Conservation (phyloP, 2,113 vertebrate genomes). For the Anser brachyrhynchus region DNA sequence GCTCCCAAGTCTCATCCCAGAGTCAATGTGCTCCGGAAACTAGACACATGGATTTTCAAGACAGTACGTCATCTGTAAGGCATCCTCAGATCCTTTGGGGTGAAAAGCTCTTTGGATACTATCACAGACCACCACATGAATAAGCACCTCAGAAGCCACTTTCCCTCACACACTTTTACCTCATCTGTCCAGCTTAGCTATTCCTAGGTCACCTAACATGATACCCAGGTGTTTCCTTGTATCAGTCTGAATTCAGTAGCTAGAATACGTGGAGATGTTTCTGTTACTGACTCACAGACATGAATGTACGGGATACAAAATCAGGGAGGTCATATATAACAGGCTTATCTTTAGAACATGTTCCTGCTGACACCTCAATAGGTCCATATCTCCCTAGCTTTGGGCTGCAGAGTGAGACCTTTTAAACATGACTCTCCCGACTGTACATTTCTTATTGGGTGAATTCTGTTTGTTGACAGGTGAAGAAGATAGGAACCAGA, state of each 20-base stretch:
- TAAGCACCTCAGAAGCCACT: not conserved
- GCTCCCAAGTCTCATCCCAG: not conserved
- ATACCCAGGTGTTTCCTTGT: conserved; percentile 6
- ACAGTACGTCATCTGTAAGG: conserved; percentile 17
- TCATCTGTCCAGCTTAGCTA: not conserved
- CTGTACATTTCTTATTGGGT: not conserved
- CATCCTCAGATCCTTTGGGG: conserved; percentile 4
- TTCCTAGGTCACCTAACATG: conserved; percentile 13
- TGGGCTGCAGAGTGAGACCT: not conserved
- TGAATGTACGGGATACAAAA: not conserved
- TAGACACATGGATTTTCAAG: not conserved
- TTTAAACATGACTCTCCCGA: not conserved
- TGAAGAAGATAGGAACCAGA: not conserved
- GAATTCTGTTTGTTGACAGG: not conserved
- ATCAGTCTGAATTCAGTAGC: not conserved
- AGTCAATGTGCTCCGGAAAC: not conserved
- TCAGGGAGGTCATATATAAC: not conserved
- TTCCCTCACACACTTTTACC: not conserved
- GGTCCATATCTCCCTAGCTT: not conserved
- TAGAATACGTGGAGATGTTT: not conserved
- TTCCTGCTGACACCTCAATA: conserved; percentile 7
- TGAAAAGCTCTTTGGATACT: conserved; percentile 5
- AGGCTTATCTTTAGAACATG: not conserved
- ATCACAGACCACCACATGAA: conserved; percentile 8
- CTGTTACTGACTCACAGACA: not conserved